These are phyloP conservation scores for Phymastichus coffea DNA, from an alignment of 1,140 invertebrate species.

Conservation along the genomic window DNA sequence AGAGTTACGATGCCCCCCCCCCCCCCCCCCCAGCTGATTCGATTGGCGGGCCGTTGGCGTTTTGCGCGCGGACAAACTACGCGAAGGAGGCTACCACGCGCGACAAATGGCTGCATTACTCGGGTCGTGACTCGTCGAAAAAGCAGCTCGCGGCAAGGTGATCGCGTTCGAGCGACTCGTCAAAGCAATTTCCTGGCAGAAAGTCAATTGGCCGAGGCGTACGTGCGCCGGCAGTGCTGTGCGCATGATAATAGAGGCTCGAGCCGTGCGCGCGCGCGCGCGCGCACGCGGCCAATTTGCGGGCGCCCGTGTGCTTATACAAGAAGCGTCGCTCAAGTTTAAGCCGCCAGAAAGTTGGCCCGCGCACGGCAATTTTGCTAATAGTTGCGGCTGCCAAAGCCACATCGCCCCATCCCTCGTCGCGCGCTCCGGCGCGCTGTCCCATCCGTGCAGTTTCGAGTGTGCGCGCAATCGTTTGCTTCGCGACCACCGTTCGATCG, in stretches of 20 bases:
- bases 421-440: too few species aligned
- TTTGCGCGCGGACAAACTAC: too few species aligned
- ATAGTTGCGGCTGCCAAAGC: constrained; percentile 4
- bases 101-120: too few species aligned
- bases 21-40: neutral
- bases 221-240: neutral
- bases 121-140: neutral
- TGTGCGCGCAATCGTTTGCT: too few species aligned
- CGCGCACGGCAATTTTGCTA: constrained; percentile 9
- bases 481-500: too few species aligned
- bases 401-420: too few species aligned
- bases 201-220: neutral
- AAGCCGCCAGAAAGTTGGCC: constrained; percentile 10
- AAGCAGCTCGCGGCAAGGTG: neutral
- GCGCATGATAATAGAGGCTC: neutral
- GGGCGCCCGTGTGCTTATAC: constrained; percentile 1
- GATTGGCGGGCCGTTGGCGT: too few species aligned
- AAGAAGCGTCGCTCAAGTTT: constrained; percentile 2
- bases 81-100: neutral
- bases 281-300: neutral
- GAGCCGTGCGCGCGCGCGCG: neutral
- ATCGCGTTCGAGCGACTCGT: neutral
- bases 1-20: neutral
- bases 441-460: too few species aligned
- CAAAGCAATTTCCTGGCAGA: constrained; percentile 10